A percentile compares a stretch with the other conserved stretches of the same genome.
Evolutionary conservation across 2,888 invertebrate species (phyloP).

Genomic region (Drosophila cognata): DNA sequence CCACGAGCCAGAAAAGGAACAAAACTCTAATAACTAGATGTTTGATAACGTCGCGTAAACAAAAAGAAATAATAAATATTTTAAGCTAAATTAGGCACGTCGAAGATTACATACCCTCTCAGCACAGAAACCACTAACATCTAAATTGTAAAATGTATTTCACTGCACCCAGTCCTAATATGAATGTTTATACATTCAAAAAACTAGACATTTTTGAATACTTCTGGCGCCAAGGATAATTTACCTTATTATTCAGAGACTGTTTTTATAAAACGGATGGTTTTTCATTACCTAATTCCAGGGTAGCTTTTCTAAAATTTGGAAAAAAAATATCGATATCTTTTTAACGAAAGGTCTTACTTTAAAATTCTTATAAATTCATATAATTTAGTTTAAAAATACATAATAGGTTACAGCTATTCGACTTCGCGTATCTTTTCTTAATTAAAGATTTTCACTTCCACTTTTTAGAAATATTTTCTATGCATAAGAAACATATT

Average conservation of each 20-base stretch:
- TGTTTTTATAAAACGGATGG: too few species aligned
- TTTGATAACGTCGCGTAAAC: constrained; percentile 1
- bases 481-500: background rate
- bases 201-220: too few species aligned
- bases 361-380: too few species aligned
- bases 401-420: background rate
- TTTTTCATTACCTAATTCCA: background rate
- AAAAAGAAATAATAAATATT: background rate
- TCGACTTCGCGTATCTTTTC: background rate
- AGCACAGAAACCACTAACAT: background rate
- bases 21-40: background rate
- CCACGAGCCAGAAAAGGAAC: background rate
- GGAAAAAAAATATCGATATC: background rate
- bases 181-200: too few species aligned
- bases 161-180: background rate
- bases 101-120: background rate
- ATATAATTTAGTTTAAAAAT: background rate
- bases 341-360: background rate
- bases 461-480: background rate
- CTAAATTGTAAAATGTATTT: background rate
- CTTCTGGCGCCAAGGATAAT: too few species aligned
- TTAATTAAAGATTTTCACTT: background rate
- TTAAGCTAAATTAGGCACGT: background rate
- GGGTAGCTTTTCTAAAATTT: background rate
- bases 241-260: too few species aligned